A percentile compares a stretch with the other conserved stretches of the same genome.
These are phyloP conservation scores for Macrotrachela quadricornifera DNA, from an alignment of 1,140 invertebrate species.

Conservation along the genomic window DNA sequence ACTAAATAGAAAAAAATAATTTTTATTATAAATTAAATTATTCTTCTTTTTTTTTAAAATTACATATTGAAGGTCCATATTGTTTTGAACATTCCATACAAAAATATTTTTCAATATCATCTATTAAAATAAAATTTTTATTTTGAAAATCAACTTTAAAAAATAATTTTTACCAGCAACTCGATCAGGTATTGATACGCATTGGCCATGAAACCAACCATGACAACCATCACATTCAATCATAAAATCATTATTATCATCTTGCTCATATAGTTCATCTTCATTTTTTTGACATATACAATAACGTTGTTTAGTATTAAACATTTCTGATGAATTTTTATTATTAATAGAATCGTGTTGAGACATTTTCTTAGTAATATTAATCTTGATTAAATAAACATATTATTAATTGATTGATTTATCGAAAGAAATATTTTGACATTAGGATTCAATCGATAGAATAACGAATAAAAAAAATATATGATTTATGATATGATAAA, in stretches of 20 bases:
- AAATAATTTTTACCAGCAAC: conserved; percentile 36
- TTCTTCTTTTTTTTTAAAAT: conserved; percentile 25
- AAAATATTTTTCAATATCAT: conserved; percentile 65
- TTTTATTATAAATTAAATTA: neutral
- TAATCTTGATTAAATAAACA: too few species aligned
- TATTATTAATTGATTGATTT: too few species aligned
- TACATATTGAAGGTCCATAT: conserved; percentile 53
- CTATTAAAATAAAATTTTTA: conserved; percentile 11
- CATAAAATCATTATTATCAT: conserved; percentile 61
- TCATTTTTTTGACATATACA: conserved; percentile 53
- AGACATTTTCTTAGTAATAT: too few species aligned
- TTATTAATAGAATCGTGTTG: too few species aligned
- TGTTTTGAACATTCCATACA: conserved; percentile 53
- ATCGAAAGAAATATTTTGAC: too few species aligned
- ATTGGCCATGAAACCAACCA: conserved; percentile 71
- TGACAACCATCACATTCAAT: conserved; percentile 70
- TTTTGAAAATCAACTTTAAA: neutral
- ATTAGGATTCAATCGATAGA: too few species aligned
- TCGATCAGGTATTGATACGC: conserved; percentile 52
- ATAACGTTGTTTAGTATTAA: too few species aligned
- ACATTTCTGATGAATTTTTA: too few species aligned
- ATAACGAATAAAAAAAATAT: too few species aligned
- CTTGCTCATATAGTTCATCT: conserved; percentile 26
- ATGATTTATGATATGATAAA: too few species aligned
- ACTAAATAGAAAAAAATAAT: conserved; percentile 35